Evolutionary conservation across 1,140 invertebrate species (phyloP).

Genomic region (Nasonia vitripennis): DNA sequence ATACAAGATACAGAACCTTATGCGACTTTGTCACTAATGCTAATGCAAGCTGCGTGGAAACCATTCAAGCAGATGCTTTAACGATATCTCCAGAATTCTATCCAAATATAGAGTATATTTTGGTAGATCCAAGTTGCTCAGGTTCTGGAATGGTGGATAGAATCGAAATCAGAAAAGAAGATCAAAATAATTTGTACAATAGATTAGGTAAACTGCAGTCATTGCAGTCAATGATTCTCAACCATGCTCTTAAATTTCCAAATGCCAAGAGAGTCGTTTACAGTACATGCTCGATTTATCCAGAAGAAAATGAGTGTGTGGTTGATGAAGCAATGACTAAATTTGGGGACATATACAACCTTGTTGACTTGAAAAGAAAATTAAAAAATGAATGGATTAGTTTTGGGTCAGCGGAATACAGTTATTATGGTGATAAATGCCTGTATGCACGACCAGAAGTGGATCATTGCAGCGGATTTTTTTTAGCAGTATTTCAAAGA

Average conservation of each 20-base stretch:
- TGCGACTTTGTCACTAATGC: slow-evolving; percentile 79
- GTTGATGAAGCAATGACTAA: slow-evolving; percentile 80
- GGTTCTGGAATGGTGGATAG: slow-evolving; percentile 85
- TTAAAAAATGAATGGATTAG: slow-evolving; percentile 81
- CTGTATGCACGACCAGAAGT: slow-evolving; percentile 84
- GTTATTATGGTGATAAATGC: slow-evolving; percentile 82
- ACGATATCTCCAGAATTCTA: slow-evolving; percentile 77
- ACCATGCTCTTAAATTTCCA: slow-evolving; percentile 91
- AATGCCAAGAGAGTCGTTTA: slow-evolving; percentile 91
- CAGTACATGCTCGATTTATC: slow-evolving; percentile 94
- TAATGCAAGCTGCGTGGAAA: slow-evolving; percentile 80
- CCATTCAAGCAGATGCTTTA: slow-evolving; percentile 84
- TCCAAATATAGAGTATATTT: slow-evolving; percentile 88
- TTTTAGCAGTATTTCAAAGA: slow-evolving; percentile 91
- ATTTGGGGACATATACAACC: slow-evolving; percentile 78
- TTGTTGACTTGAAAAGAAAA: slow-evolving; percentile 78
- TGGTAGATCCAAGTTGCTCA: slow-evolving; percentile 97
- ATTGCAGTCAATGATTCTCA: slow-evolving; percentile 90
- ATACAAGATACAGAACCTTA: slow-evolving; percentile 80
- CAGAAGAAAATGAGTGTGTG: slow-evolving; percentile 95
- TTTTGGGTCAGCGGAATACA: slow-evolving; percentile 79
- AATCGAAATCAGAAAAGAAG: slow-evolving; percentile 40
- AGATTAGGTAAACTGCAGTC: slow-evolving; percentile 83
- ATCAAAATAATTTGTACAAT: background rate
- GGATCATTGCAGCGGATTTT: slow-evolving; percentile 94